phyloP scores from a whole-genome alignment of 1,140 invertebrate species.

The Drosophila kohkoa region DNA sequence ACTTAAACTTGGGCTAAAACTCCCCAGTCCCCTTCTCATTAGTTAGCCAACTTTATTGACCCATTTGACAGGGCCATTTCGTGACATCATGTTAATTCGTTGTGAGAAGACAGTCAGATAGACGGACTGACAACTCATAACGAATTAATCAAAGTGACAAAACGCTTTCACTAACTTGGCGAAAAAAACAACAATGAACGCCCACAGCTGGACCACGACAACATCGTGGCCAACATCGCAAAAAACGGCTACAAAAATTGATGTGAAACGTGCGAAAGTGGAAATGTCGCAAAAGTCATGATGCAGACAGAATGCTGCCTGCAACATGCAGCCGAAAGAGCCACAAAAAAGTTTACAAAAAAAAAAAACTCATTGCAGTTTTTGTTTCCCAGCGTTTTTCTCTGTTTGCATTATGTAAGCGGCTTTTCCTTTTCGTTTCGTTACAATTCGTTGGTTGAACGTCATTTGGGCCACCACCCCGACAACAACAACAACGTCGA shows the following conservation, averaged over 20 bases:
- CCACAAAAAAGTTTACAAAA: neutral
- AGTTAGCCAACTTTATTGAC: slow-evolving; percentile 20
- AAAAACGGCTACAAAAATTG: slow-evolving; percentile 18
- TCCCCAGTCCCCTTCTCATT: neutral
- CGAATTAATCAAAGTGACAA: slow-evolving; percentile 46
- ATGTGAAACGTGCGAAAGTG: slow-evolving; percentile 41
- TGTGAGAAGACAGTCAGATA: neutral
- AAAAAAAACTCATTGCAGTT: slow-evolving; percentile 16
- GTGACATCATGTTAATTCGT: slow-evolving; percentile 15
- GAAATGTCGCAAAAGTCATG: slow-evolving; percentile 53
- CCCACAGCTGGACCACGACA: slow-evolving; percentile 38
- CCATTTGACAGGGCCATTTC: slow-evolving; percentile 23
- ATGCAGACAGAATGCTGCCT: slow-evolving; percentile 24
- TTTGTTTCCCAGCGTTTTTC: slow-evolving; percentile 23
- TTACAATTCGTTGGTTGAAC: neutral
- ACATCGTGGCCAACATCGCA: neutral
- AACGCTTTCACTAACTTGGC: slow-evolving; percentile 49
- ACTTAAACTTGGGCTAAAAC: slow-evolving; percentile 7
- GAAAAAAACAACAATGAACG: slow-evolving; percentile 37
- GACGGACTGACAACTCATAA: slow-evolving; percentile 36
- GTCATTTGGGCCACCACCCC: slow-evolving; percentile 30
- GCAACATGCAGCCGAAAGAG: slow-evolving; percentile 3
- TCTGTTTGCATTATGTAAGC: slow-evolving; percentile 28
- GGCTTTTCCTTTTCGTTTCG: slow-evolving; percentile 22
- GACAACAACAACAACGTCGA: slow-evolving; percentile 10